A percentile compares a stretch with the other conserved stretches of the same genome.
Conservation (phyloP, 2,797 vertebrate species). For the Lerista edwardsae region DNA sequence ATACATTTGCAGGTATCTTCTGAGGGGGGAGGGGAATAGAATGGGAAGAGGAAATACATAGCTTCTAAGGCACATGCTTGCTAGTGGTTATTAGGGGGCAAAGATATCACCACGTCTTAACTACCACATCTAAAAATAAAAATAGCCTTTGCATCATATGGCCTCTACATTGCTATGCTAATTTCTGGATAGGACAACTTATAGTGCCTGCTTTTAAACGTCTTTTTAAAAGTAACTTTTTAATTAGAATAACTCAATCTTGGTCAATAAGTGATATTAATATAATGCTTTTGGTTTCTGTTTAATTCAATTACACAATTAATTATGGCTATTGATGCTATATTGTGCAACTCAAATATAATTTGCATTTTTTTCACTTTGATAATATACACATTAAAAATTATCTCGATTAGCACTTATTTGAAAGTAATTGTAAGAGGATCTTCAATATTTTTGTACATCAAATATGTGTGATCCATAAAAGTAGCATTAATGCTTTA, state of each 20-base stretch:
- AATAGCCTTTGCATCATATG: no score
- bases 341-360: neutral
- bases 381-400: conserved; percentile 71
- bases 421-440: conserved; percentile 71
- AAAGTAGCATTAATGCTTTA: conserved; percentile 36
- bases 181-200: neutral
- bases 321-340: conserved; percentile 10
- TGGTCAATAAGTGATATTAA: neutral
- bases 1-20: no score
- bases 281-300: conserved; percentile 27
- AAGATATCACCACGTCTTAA: no score
- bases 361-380: conserved; percentile 44
- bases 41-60: no score
- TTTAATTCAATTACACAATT: conserved; percentile 30
- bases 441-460: conserved; percentile 61
- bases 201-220: conserved; percentile 16
- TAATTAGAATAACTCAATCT: conserved; percentile 16
- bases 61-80: no score
- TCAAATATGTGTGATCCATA: conserved; percentile 56
- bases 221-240: conserved; percentile 5
- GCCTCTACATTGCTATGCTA: neutral
- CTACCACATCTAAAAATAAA: no score
- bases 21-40: no score
- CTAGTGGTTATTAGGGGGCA: no score
- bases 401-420: conserved; percentile 64